Evolutionary conservation across 2,888 invertebrate genomes (phyloP), one percentile per base, ranked within the genome.

Genomic region (Apeira syringaria): DNA sequence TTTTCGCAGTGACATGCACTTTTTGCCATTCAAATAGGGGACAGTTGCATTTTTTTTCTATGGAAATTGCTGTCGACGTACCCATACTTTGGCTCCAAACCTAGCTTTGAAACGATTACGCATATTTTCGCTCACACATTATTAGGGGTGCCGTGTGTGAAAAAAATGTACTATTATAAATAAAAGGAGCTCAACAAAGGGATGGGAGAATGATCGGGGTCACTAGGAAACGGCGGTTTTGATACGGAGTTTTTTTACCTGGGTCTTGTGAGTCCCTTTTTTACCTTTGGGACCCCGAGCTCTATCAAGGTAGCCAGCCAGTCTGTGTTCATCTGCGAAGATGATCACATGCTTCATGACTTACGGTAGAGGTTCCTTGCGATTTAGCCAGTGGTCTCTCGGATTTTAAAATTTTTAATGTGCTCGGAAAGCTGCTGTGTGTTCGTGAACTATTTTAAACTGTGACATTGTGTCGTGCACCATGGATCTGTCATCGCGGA

Each of bases 171-270:
- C 83, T 84, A 87, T 88, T 88, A 87, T 88, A 87, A 89, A 89
- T 86, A 87, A 86, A 77, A 84, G 84, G 68, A 79, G 65, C 68
- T 60, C 63, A 76, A 89, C 88, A 89, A 89, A 83, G 80, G 86
- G 86, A 88, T 87, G 86, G 76, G 74, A 84, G 86, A 87, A 74
- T 78, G 87, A 89, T 89, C 88, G 86, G 89, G 89, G 89, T 89
- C 89, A 89, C 87, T 88, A 88, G 87, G 84, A 89, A 89, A 88
- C 84, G 82, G 85, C 82, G 86, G 88, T 89, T 87, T 87, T 88
- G 81, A 86, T 88, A 83, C 82, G 85, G 80, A 78, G 66, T 80
- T 89, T 88, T 88, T 88, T 88, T 89, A 85, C 85, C 89, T 85
- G 85, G 68, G 64, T 61, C 69, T 73, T 68, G 79, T 86, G 85